Conservation (phyloP, 1,140 invertebrate species). For the Pentalonia nigronervosa region DNA sequence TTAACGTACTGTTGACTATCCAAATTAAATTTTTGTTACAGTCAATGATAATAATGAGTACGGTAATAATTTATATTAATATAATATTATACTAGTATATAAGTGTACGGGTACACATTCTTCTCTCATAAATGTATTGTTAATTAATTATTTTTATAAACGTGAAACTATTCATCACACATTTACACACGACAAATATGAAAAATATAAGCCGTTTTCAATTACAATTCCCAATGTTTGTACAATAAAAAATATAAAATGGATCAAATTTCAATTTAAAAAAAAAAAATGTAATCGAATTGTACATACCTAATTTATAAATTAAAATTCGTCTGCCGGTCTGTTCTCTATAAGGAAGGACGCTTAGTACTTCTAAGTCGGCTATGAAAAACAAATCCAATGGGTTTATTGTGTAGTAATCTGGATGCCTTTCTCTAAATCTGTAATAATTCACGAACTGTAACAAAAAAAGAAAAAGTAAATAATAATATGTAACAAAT, state of each 20-base stretch:
- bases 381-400: slow-evolving; percentile 73
- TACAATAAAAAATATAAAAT: neutral
- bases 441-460: slow-evolving; percentile 79
- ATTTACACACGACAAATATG: neutral
- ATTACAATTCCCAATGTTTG: neutral
- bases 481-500: neutral
- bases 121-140: neutral
- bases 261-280: neutral
- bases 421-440: slow-evolving; percentile 77
- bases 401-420: slow-evolving; percentile 74
- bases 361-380: slow-evolving; percentile 74
- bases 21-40: neutral
- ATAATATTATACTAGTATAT: neutral
- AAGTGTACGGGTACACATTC: neutral
- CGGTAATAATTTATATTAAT: neutral
- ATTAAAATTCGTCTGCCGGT: slow-evolving; percentile 73
- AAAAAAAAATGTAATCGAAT: neutral
- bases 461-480: slow-evolving; percentile 60
- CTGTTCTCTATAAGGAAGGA: slow-evolving; percentile 78
- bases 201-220: neutral
- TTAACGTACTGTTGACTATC: neutral
- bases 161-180: neutral
- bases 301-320: slow-evolving; percentile 70
- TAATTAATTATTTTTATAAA: neutral
- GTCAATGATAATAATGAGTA: neutral